phyloP scores from a whole-genome alignment of 2,797 vertebrate species.

The Pipistrellus kuhlii region DNA sequence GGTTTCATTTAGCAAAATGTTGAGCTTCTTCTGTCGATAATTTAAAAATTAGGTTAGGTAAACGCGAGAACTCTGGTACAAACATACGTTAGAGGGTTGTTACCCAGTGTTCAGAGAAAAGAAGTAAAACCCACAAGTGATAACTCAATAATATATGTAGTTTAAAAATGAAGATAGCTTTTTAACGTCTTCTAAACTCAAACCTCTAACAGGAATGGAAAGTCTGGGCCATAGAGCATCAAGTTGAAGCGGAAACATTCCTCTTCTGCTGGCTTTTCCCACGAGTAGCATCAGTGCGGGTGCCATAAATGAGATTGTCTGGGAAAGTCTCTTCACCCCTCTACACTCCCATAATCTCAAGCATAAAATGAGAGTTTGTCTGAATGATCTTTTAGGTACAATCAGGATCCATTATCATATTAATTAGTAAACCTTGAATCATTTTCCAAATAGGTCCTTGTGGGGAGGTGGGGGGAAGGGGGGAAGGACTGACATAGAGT shows the following conservation, averaged over 20 bases:
- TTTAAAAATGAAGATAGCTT: not conserved
- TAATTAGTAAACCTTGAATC: not conserved
- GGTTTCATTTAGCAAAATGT: not conserved
- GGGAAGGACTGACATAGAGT: not conserved
- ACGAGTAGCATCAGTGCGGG: accelerated
- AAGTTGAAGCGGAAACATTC: not conserved
- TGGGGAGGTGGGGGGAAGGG: not conserved
- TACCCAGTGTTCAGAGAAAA: slow-evolving; percentile 38
- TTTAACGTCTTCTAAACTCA: not conserved
- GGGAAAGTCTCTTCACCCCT: not conserved
- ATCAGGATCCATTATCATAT: not conserved
- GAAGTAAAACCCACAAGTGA: not conserved
- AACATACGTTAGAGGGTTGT: not conserved
- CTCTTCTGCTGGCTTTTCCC: not conserved
- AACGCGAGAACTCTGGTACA: not conserved
- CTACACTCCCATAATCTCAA: not conserved
- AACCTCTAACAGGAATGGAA: not conserved
- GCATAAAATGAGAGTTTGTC: not conserved
- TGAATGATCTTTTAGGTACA: not conserved
- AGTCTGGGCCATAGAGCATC: not conserved
- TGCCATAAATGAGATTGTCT: not conserved
- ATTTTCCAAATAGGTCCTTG: not conserved
- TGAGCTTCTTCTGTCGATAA: not conserved
- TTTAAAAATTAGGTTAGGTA: not conserved
- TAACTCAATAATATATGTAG: not conserved